Conservation (phyloP, 2,888 invertebrate species). For the Arrhopalites spinosus region DNA sequence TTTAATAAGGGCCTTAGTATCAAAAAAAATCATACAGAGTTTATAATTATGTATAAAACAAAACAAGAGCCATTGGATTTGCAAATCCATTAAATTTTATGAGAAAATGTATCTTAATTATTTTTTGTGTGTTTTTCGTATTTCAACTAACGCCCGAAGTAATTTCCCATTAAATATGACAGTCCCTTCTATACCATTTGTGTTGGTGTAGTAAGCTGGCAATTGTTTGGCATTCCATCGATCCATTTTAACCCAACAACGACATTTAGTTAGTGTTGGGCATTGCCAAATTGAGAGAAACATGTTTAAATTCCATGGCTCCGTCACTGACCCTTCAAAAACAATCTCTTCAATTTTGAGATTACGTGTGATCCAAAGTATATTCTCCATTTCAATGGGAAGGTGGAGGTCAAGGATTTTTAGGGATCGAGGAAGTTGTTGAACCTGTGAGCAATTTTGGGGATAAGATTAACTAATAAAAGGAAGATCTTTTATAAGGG, state of each 20-base stretch:
- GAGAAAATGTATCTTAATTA: no score
- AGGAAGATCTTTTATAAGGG: no score
- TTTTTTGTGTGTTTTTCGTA: no score
- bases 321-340: slow-evolving; percentile 9
- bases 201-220: neutral
- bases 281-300: slow-evolving; percentile 16
- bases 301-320: slow-evolving; percentile 17
- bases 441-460: no score
- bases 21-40: no score
- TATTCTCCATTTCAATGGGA: slow-evolving; percentile 4
- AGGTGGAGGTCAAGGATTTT: slow-evolving; percentile 29
- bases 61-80: no score
- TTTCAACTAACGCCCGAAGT: neutral
- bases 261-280: slow-evolving; percentile 13
- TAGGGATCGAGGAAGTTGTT: slow-evolving; percentile 6
- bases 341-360: slow-evolving; percentile 17
- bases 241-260: slow-evolving; percentile 16
- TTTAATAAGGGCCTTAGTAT: no score
- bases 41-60: no score
- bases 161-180: neutral
- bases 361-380: slow-evolving; percentile 3
- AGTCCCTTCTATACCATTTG: neutral
- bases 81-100: no score
- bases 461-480: no score
- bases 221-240: neutral